Base-by-base conservation (phyloP, 2,888 invertebrate species). In the Tipula lateralis region DNA sequence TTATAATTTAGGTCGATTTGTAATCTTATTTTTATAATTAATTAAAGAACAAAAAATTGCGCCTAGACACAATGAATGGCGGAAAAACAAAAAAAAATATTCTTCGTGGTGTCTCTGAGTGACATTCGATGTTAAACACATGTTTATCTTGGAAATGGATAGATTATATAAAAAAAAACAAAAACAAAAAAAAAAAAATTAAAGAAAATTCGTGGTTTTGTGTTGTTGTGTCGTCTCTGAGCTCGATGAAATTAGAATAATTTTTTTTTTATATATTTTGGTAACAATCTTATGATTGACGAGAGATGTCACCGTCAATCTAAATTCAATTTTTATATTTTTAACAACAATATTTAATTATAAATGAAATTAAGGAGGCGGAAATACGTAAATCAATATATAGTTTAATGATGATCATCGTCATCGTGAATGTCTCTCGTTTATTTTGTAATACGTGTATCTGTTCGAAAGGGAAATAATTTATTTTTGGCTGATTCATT, bases 101-200 rank as follows among this genome's bases (percentile, higher is more conserved):
- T 66, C 66, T 24, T 66, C 66, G 13, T 85, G 86, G n/a, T n/a
- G n/a, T n/a, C n/a, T 87, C 87, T 87, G 87, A 87, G 87, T 87
- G 88, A 87, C 88, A 88, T 87, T 85, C 87, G 87, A 88, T 87
- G 87, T 87, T 87, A 87, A 88, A 87, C 88, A 88, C 86, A 88
- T 87, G 88, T 87, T 87, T 87, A 86, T 86, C 86, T 87, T 84
- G 85, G 83, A 84, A 84, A 44, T 82, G 82, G 82, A 82, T 82
- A 82, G 82, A 82, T 82, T 82, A 30, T 82, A 66, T 66, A 66
- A 66, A 66, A 66, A 66, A 24, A 24, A 9, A 66, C 24, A 66
- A 24, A 1, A 66, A 30, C 30, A 66, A 24, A 66, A 66, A 66
- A 66, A 66, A 24, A 24, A 9, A 66, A 9, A 66, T 19, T 9